These are phyloP conservation scores for Aphrocallistes beatrix DNA, from an alignment of 37 sponge, comb jelly and placozoan genomes.

Conservation along the genomic window DNA sequence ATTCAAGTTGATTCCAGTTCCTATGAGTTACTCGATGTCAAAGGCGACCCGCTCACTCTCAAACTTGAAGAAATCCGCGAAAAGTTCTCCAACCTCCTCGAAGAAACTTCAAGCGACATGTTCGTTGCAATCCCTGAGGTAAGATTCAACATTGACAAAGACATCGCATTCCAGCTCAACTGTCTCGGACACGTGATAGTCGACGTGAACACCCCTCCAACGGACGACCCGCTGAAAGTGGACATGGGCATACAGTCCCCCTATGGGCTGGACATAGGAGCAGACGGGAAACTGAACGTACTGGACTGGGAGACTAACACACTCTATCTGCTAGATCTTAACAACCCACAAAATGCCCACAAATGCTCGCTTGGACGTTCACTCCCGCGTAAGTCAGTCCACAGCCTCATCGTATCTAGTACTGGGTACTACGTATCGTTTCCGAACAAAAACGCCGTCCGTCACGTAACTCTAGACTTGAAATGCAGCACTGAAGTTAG, in stretches of 20 bases:
- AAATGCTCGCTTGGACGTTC: background rate
- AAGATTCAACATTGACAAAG: conserved; percentile 11
- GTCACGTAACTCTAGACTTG: background rate
- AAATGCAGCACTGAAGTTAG: background rate
- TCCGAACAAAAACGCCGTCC: background rate
- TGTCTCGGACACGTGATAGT: background rate
- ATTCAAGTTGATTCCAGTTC: background rate
- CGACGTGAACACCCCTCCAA: background rate
- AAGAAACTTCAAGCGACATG: background rate
- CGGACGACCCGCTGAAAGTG: background rate
- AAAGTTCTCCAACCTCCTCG: background rate
- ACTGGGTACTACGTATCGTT: background rate
- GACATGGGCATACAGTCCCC: background rate
- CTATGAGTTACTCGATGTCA: conserved; percentile 6
- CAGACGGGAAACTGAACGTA: background rate
- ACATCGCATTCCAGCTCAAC: background rate
- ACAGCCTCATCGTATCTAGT: background rate
- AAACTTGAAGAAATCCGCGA: background rate
- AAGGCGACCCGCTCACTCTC: conserved; percentile 15
- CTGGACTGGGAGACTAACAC: conserved; percentile 7
- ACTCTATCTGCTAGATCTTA: background rate
- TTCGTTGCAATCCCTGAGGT: background rate
- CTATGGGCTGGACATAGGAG: background rate
- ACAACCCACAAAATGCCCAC: background rate
- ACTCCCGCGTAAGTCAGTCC: background rate